Evolutionary conservation across 2,797 vertebrate genomes (phyloP).

Genomic region (Xyrichtys novacula): DNA sequence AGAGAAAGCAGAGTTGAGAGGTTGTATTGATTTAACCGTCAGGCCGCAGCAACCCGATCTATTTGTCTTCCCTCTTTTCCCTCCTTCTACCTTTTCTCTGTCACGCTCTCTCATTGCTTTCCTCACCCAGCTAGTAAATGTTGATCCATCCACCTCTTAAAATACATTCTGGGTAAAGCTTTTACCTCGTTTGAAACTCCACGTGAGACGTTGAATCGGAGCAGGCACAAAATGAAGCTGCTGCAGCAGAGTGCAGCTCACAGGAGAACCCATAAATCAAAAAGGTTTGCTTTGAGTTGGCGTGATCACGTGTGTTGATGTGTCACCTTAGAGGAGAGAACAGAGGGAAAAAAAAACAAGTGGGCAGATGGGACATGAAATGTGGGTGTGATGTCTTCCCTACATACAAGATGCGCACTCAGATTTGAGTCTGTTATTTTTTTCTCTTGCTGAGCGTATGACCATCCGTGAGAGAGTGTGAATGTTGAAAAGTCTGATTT

Average conservation of each 20-base stretch:
- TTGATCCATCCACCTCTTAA: conserved; percentile 15
- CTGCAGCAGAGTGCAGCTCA: conserved; percentile 23
- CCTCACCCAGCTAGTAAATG: conserved; percentile 4
- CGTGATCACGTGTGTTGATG: conserved; percentile 34
- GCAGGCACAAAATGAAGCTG: conserved; percentile 8
- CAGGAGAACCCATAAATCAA: conserved; percentile 34
- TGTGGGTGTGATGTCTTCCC: conserved; percentile 59
- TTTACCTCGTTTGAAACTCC: conserved; percentile 1
- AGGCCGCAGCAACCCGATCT: conserved; percentile 42
- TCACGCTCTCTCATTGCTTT: conserved; percentile 23
- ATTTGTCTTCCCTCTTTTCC: conserved; percentile 43
- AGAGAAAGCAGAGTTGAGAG: conserved; percentile 45
- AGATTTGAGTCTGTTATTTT: conserved; percentile 34
- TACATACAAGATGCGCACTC: conserved; percentile 40
- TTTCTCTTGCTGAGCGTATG: conserved; percentile 23
- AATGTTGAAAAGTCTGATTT: conserved; percentile 33
- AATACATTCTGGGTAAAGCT: conserved; percentile 23
- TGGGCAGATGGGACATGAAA: conserved; percentile 67
- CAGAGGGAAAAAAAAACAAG: conserved; percentile 29
- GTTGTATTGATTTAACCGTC: conserved; percentile 64
- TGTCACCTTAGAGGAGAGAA: conserved; percentile 57
- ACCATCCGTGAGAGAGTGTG: conserved; percentile 25
- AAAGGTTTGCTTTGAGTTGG: conserved; percentile 47
- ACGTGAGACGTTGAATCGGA: conserved; percentile 14
- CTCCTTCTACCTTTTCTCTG: conserved; percentile 19